Conservation (phyloP, 1,140 invertebrate species). For the Conus ventricosus region DNA sequence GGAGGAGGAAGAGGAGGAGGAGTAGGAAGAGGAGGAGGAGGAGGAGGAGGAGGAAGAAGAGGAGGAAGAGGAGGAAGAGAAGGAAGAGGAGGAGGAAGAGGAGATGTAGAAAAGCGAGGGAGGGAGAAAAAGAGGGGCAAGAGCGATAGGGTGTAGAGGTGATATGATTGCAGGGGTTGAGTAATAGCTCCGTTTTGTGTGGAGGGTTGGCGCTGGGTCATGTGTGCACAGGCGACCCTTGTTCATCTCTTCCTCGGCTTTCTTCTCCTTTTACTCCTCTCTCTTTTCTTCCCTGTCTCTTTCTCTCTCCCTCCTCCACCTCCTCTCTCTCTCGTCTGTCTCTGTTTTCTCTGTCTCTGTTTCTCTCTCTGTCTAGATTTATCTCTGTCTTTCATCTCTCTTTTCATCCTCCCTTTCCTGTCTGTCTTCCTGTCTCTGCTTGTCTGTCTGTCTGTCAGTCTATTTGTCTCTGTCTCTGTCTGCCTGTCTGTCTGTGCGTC, state of each 20-base stretch:
- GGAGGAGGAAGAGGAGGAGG: neutral
- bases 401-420: too few relatives aligned
- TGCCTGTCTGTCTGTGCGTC: too few relatives aligned
- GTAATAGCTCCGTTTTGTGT: too few relatives aligned
- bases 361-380: neutral
- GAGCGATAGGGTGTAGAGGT: neutral
- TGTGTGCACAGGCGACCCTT: too few relatives aligned
- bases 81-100: neutral
- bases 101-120: neutral
- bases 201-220: too few relatives aligned
- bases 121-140: neutral
- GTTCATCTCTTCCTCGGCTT: too few relatives aligned
- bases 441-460: too few relatives aligned
- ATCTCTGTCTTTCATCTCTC: too few relatives aligned
- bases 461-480: too few relatives aligned
- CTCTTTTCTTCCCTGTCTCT: neutral
- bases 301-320: too few relatives aligned
- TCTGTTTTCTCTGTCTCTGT: neutral
- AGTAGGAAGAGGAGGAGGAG: neutral
- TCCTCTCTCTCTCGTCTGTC: neutral
- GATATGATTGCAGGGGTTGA: too few relatives aligned
- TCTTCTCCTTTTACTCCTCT: neutral
- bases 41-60: neutral
- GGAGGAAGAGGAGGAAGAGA: neutral
- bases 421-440: too few relatives aligned